Evolutionary conservation across 2,113 vertebrate species (phyloP).

Genomic region (Ibidorhyncha struthersii): DNA sequence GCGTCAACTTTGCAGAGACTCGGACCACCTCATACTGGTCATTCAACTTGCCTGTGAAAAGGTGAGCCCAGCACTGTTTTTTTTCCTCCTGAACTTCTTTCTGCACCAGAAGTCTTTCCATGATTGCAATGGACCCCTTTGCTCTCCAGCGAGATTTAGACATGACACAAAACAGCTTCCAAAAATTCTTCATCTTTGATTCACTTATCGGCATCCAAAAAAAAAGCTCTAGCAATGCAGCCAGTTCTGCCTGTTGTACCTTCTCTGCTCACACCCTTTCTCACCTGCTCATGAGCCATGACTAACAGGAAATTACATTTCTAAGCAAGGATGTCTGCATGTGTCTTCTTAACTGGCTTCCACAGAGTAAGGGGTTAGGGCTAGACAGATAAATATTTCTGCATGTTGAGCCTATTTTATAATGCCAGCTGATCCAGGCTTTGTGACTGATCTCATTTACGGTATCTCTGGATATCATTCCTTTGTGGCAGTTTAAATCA

Average conservation of each 20-base stretch:
- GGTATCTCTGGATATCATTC: neutral
- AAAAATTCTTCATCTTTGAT: neutral
- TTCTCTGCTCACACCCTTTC: neutral
- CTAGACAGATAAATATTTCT: neutral
- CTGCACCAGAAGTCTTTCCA: neutral
- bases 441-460: neutral
- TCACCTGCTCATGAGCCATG: neutral
- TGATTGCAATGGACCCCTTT: neutral
- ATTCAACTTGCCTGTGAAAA: neutral
- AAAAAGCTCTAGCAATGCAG: neutral
- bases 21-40: neutral
- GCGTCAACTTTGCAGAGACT: neutral
- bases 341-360: neutral
- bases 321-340: neutral
- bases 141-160: neutral
- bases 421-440: neutral
- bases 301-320: neutral
- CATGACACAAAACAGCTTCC: neutral
- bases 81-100: neutral
- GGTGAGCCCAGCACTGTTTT: neutral
- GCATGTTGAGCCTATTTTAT: neutral
- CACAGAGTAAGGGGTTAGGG: neutral
- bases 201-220: neutral
- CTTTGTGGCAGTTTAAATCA: neutral
- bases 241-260: neutral